Evolutionary conservation across 2,113 vertebrate genomes (phyloP).

Genomic region (Emydura subglobosa): DNA sequence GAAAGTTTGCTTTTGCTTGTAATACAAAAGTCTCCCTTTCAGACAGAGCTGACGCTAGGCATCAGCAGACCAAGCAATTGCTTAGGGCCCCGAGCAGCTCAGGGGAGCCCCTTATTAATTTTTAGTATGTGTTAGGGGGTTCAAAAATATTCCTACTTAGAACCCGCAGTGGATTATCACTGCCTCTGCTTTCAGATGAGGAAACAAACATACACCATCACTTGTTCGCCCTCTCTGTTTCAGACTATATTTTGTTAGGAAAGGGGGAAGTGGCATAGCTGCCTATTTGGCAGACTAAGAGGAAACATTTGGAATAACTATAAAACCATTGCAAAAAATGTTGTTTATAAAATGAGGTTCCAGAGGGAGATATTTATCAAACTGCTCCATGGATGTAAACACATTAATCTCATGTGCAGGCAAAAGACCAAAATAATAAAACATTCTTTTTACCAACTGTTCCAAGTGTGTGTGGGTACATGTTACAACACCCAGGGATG

Average conservation of each 20-base stretch:
- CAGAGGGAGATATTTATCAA: constrained; percentile 23
- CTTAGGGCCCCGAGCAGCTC: too few relatives aligned
- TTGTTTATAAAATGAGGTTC: constrained; percentile 16
- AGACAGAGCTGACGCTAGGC: neutral
- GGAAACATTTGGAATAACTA: constrained; percentile 30
- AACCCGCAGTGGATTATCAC: too few relatives aligned
- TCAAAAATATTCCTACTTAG: too few relatives aligned
- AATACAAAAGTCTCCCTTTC: neutral
- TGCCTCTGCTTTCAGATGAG: neutral
- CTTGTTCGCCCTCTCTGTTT: neutral
- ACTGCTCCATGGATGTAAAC: neutral
- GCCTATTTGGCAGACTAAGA: neutral
- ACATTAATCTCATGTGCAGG: neutral
- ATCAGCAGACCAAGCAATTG: too few relatives aligned
- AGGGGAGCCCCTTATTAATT: too few relatives aligned
- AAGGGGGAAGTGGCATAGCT: neutral
- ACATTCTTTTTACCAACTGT: neutral
- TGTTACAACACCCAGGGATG: neutral
- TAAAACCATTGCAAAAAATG: neutral
- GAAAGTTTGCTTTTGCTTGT: neutral
- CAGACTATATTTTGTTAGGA: neutral
- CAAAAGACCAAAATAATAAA: neutral
- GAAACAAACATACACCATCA: neutral
- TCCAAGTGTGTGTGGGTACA: neutral
- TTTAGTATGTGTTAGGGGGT: too few relatives aligned